Evolutionary conservation across 2,888 invertebrate species (phyloP).

Genomic region (Ichneumoninae sp.): DNA sequence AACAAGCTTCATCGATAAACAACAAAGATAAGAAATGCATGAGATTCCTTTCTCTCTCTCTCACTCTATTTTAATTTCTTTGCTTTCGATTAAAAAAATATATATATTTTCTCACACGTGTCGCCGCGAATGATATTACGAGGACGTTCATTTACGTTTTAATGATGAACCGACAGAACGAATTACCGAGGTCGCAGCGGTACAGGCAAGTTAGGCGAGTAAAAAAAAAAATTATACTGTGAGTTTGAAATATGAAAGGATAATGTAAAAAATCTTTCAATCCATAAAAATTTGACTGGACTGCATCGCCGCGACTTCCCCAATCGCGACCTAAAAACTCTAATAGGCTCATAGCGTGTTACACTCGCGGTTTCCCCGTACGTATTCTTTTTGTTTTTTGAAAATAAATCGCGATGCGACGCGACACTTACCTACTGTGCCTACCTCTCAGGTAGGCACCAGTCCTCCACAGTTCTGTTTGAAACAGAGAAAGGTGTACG

Average conservation of each 20-base stretch:
- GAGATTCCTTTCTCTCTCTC: conserved; percentile 65
- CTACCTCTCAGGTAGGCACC: conserved; percentile 81
- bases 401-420: conserved; percentile 80
- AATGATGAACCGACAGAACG: conserved; percentile 11
- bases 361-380: not conserved
- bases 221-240: not conserved
- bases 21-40: conserved; percentile 82
- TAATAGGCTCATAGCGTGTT: not conserved
- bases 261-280: not conserved
- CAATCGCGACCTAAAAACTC: conserved; percentile 26
- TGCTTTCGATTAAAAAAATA: conserved; percentile 6
- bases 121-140: conserved; percentile 23
- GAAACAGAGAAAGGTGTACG: conserved; percentile 84
- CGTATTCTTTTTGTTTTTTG: conserved; percentile 59
- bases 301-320: conserved; percentile 9
- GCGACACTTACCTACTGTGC: conserved; percentile 82
- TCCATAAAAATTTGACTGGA: not conserved
- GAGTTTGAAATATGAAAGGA: not conserved
- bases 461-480: conserved; percentile 84
- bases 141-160: not conserved
- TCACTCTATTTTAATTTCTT: conserved; percentile 22
- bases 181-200: conserved; percentile 17
- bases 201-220: not conserved
- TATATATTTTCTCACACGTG: not conserved
- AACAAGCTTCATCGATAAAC: conserved; percentile 83